Conservation (phyloP, 1,140 invertebrate species). For the Megalopta genalis region DNA sequence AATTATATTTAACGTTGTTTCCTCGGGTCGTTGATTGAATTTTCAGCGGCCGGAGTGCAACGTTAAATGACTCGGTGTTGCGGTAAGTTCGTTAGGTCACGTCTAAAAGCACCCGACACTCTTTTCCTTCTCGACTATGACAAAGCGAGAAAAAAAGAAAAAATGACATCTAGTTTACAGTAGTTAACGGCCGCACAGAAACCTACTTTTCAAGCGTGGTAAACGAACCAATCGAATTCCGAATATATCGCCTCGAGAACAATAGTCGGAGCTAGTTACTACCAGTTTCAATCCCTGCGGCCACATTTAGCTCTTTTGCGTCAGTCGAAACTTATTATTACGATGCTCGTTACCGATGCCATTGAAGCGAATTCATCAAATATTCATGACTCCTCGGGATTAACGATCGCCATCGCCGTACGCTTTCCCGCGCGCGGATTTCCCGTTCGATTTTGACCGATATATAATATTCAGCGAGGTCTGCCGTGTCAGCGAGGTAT, state of each 20-base stretch:
- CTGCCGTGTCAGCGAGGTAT: not conserved
- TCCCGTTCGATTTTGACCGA: not conserved
- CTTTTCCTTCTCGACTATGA: too few species aligned
- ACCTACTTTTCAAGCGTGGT: not conserved
- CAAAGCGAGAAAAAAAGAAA: too few species aligned
- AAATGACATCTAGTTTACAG: too few species aligned
- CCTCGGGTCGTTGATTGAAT: not conserved
- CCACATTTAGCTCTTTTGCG: not conserved
- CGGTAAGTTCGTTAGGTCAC: too few species aligned
- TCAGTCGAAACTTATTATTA: not conserved
- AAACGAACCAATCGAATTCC: not conserved
- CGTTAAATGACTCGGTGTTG: too few species aligned
- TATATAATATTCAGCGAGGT: not conserved
- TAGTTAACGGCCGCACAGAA: not conserved
- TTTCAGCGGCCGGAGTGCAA: too few species aligned
- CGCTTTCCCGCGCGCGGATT: not conserved
- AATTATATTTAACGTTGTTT: not conserved
- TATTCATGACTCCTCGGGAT: not conserved
- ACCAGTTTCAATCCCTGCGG: not conserved
- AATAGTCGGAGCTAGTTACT: not conserved
- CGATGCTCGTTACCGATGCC: not conserved
- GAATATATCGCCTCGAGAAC: not conserved
- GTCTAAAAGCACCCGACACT: too few species aligned
- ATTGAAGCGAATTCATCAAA: not conserved
- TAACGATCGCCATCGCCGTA: not conserved